A percentile compares a stretch with the other conserved stretches of the same genome.
These are phyloP conservation scores for Drosophila gaucha DNA, from an alignment of 2,888 invertebrate genomes.

Conservation along the genomic window DNA sequence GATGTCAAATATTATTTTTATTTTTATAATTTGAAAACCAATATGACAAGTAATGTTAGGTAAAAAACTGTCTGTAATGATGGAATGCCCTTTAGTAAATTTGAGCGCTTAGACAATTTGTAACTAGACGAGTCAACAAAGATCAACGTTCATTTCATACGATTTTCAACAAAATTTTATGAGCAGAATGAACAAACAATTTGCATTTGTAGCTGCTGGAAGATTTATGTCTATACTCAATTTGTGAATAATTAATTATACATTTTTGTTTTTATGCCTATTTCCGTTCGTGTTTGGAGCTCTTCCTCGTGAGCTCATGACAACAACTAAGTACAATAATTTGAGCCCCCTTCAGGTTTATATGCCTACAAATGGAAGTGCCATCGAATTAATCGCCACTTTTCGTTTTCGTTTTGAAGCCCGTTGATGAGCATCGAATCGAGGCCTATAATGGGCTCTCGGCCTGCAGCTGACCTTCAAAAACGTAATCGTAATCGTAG, in stretches of 20 bases:
- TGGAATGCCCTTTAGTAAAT: background rate
- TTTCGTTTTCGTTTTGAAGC: slow-evolving; percentile 44
- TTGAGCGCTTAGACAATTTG: slow-evolving; percentile 1
- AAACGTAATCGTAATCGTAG: slow-evolving; percentile 29
- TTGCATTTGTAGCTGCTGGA: slow-evolving; percentile 1
- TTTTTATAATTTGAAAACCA: slow-evolving; percentile 1
- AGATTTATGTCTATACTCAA: slow-evolving; percentile 41
- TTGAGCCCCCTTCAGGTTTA: slow-evolving; percentile 56
- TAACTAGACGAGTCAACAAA: background rate
- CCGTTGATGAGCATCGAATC: slow-evolving; percentile 40
- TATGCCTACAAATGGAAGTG: slow-evolving; percentile 76
- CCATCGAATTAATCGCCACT: slow-evolving; percentile 76
- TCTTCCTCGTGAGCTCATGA: slow-evolving; percentile 39
- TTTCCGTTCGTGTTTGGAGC: slow-evolving; percentile 27
- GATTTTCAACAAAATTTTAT: background rate
- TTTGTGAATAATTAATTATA: slow-evolving; percentile 61
- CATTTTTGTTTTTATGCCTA: slow-evolving; percentile 32
- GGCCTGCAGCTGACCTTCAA: slow-evolving; percentile 63
- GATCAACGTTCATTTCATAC: background rate
- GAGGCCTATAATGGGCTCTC: slow-evolving; percentile 56
- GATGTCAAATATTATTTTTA: no score
- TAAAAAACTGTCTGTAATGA: slow-evolving; percentile 5
- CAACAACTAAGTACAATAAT: slow-evolving; percentile 11
- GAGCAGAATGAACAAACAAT: slow-evolving; percentile 19
- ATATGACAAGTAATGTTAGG: background rate